phyloP scores from a whole-genome alignment of 2,888 invertebrate genomes.

The Cephus pygmeus region DNA sequence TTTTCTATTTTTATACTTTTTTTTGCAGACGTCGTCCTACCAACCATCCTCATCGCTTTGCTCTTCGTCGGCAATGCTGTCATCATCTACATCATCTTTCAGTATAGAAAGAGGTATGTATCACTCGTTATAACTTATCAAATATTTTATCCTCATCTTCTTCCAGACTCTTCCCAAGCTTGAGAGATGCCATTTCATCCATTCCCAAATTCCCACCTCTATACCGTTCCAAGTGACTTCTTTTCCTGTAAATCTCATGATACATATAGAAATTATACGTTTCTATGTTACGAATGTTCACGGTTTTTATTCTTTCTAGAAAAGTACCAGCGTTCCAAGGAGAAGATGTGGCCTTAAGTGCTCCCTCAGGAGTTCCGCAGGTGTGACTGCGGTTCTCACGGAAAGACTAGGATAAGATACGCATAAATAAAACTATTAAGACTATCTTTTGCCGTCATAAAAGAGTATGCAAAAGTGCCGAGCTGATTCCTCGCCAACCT shows the following conservation, averaged over 20 bases:
- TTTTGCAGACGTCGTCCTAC: constrained; percentile 77
- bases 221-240: not conserved
- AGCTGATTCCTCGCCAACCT: not conserved
- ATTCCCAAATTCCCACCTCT: not conserved
- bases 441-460: not conserved
- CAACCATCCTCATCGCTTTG: constrained; percentile 76
- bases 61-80: constrained; percentile 80
- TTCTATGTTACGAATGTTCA: not conserved
- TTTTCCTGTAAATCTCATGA: not conserved
- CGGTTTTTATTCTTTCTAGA: constrained; percentile 43
- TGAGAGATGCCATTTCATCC: not conserved
- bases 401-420: constrained; percentile 2
- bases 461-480: not conserved
- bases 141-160: not conserved
- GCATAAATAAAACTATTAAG: not conserved
- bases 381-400: constrained; percentile 44
- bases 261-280: not conserved
- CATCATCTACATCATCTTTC: constrained; percentile 80
- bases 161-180: not conserved
- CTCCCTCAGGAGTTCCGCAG: constrained; percentile 45
- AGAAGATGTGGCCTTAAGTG: constrained; percentile 58
- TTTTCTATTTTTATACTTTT: constrained; percentile 22
- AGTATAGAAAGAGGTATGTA: constrained; percentile 75
- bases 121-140: not conserved
- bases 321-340: constrained; percentile 58